Conservation (phyloP, 2,797 vertebrate genomes). For the Poecilia velifera region DNA sequence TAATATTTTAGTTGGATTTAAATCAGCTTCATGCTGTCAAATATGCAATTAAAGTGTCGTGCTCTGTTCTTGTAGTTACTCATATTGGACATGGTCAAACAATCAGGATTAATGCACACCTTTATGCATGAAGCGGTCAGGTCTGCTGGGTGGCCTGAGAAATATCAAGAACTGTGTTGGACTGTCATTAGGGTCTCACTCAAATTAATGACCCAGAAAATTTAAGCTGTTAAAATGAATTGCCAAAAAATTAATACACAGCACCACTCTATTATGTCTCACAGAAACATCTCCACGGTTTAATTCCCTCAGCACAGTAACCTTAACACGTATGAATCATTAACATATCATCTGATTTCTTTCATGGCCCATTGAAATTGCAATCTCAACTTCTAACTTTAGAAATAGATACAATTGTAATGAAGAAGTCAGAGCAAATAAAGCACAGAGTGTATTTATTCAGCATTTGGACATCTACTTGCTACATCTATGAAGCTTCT, state of each 20-base stretch:
- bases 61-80: not conserved
- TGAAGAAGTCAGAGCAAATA: not conserved
- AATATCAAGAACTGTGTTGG: not conserved
- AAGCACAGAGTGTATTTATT: not conserved
- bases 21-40: not conserved
- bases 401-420: not conserved
- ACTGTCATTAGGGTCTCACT: constrained; percentile 1
- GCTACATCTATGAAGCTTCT: too few relatives aligned
- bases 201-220: constrained; percentile 1
- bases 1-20: constrained; percentile 4
- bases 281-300: not conserved
- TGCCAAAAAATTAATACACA: not conserved
- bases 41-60: not conserved
- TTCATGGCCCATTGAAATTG: not conserved
- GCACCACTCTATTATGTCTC: not conserved
- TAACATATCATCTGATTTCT: not conserved
- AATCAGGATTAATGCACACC: not conserved
- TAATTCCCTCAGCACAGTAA: not conserved
- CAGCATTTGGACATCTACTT: not conserved
- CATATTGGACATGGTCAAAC: not conserved
- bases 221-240: not conserved
- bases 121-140: not conserved
- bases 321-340: not conserved
- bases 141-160: constrained; percentile 9
- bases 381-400: not conserved